Conservation (phyloP, 2,113 vertebrate genomes). For the Plotosus lineatus region DNA sequence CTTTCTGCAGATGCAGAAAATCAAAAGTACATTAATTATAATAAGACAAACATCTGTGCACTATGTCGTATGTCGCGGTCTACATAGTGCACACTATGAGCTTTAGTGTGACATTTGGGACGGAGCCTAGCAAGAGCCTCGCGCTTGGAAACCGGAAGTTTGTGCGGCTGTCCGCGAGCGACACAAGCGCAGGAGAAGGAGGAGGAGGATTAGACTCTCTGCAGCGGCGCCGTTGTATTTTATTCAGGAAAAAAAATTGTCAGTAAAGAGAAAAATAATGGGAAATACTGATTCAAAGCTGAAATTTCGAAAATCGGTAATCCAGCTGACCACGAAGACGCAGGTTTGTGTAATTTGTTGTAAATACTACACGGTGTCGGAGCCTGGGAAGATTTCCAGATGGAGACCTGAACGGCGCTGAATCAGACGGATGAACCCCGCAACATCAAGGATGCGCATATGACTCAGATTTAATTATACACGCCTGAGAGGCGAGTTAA, state of each 20-base stretch:
- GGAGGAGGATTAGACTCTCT: slow-evolving; percentile 63
- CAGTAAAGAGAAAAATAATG: slow-evolving; percentile 73
- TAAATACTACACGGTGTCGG: background rate
- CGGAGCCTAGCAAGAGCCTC: slow-evolving; percentile 33
- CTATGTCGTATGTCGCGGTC: no score
- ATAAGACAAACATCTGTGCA: background rate
- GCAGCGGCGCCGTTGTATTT: slow-evolving; percentile 51
- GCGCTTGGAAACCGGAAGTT: slow-evolving; percentile 67
- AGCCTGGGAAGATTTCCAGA: slow-evolving; percentile 25
- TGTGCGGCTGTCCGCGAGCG: slow-evolving; percentile 63
- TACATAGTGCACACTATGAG: background rate
- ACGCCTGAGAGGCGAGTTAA: background rate
- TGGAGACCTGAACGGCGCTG: slow-evolving; percentile 38
- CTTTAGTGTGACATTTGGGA: background rate
- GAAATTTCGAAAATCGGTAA: slow-evolving; percentile 97
- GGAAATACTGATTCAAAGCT: slow-evolving; percentile 94
- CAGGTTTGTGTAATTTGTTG: slow-evolving; percentile 74
- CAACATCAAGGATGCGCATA: slow-evolving; percentile 36
- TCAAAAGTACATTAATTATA: background rate
- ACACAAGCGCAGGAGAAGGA: slow-evolving; percentile 60
- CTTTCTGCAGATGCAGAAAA: background rate
- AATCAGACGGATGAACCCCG: slow-evolving; percentile 36
- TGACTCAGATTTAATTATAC: background rate
- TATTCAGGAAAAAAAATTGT: slow-evolving; percentile 48
- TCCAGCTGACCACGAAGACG: slow-evolving; percentile 97